Conservation (phyloP, 1,140 invertebrate genomes). For the Tachypleus tridentatus region DNA sequence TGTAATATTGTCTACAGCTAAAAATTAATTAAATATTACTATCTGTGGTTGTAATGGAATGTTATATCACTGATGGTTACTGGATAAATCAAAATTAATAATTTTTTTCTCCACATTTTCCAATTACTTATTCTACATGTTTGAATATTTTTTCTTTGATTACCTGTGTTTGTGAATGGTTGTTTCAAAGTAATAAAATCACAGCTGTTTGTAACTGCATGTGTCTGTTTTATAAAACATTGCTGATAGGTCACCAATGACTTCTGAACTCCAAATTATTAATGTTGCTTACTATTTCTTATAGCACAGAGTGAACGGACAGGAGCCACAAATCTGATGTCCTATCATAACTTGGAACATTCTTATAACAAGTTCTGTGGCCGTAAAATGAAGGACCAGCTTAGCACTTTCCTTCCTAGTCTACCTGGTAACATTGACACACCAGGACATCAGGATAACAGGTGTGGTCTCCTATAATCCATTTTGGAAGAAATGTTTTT, state of each 20-base stretch:
- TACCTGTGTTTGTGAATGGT: too few species aligned
- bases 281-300: slow-evolving; percentile 29
- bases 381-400: slow-evolving; percentile 88
- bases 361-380: slow-evolving; percentile 96
- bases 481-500: not conserved
- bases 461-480: slow-evolving; percentile 33
- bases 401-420: slow-evolving; percentile 88
- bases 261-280: slow-evolving; percentile 4
- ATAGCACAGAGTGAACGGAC: slow-evolving; percentile 81
- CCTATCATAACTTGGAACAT: slow-evolving; percentile 88
- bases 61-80: too few species aligned
- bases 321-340: slow-evolving; percentile 92
- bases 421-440: slow-evolving; percentile 88
- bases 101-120: too few species aligned
- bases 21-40: too few species aligned
- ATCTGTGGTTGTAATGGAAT: too few species aligned
- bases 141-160: too few species aligned
- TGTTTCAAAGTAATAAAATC: too few species aligned
- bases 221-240: not conserved
- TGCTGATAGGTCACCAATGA: slow-evolving; percentile 8
- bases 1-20: too few species aligned
- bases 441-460: slow-evolving; percentile 59
- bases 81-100: too few species aligned
- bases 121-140: too few species aligned
- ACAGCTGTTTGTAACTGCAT: not conserved